These are phyloP conservation scores for Meda fulgida DNA, from an alignment of 2,797 vertebrate species.

Conservation along the genomic window DNA sequence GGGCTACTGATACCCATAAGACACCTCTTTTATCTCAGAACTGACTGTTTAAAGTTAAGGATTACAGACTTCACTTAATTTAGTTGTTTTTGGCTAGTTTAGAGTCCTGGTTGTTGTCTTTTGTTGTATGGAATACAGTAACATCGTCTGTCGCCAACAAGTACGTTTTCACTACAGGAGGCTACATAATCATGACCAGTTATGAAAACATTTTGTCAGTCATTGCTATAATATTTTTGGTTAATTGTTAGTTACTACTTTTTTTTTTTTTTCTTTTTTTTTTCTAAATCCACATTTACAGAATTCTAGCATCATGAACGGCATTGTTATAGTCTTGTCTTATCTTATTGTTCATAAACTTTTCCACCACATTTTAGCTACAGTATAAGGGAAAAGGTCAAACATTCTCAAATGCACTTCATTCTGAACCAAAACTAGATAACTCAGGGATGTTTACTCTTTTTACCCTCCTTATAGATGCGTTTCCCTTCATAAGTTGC, in stretches of 20 bases:
- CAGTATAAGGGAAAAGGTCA: constrained; percentile 45
- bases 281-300: neutral
- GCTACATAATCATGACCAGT: neutral
- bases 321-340: neutral
- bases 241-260: neutral
- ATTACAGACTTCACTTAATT: constrained; percentile 1
- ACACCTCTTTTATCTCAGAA: constrained; percentile 9
- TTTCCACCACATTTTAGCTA: neutral
- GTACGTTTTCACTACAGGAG: neutral
- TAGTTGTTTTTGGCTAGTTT: neutral
- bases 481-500: constrained; percentile 54
- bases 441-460: constrained; percentile 78
- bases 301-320: neutral
- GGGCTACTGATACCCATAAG: constrained; percentile 20
- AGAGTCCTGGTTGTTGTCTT: neutral
- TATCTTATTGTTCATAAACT: neutral
- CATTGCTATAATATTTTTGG: neutral
- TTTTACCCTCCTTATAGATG: constrained; percentile 67
- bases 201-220: neutral
- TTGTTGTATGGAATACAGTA: neutral
- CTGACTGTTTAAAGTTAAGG: constrained; percentile 5
- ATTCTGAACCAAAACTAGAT: constrained; percentile 78
- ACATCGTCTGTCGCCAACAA: neutral
- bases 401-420: constrained; percentile 68
- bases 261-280: neutral